phyloP scores from a whole-genome alignment of 2,888 invertebrate genomes.

The Eupsilia transversa region DNA sequence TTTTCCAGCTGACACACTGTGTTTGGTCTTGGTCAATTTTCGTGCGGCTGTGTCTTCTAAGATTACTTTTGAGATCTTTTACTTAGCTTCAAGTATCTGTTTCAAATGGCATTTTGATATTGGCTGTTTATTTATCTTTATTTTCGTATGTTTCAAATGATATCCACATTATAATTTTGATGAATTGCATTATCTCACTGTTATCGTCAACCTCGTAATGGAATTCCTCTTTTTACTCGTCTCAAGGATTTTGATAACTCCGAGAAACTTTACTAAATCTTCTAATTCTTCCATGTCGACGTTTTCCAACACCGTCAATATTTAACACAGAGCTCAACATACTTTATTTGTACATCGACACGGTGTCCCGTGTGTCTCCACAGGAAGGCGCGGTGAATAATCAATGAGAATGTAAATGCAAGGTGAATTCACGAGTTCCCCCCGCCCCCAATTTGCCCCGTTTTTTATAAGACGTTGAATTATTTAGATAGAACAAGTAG shows the following conservation, averaged over 20 bases:
- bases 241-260: background rate
- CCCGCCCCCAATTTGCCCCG: slow-evolving; percentile 75
- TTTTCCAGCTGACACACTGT: slow-evolving; percentile 65
- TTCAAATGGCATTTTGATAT: background rate
- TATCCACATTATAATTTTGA: background rate
- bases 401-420: slow-evolving; percentile 86
- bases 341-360: slow-evolving; percentile 63
- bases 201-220: background rate
- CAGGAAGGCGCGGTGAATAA: slow-evolving; percentile 76
- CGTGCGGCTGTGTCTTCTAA: slow-evolving; percentile 5
- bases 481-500: slow-evolving; percentile 81
- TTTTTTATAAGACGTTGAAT: slow-evolving; percentile 86
- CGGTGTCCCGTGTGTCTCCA: slow-evolving; percentile 64
- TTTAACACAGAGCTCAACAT: slow-evolving; percentile 45
- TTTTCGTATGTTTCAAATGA: background rate
- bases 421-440: slow-evolving; percentile 75
- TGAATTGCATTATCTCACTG: background rate
- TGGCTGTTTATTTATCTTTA: background rate
- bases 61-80: background rate
- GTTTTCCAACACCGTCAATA: slow-evolving; percentile 53
- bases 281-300: slow-evolving; percentile 10
- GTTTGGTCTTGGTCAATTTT: slow-evolving; percentile 43
- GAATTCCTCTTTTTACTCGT: background rate
- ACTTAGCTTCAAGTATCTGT: background rate
- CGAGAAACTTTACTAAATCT: background rate